Conservation (phyloP, 2,113 vertebrate genomes). For the Sinocyclocheilus maitianheensis region DNA sequence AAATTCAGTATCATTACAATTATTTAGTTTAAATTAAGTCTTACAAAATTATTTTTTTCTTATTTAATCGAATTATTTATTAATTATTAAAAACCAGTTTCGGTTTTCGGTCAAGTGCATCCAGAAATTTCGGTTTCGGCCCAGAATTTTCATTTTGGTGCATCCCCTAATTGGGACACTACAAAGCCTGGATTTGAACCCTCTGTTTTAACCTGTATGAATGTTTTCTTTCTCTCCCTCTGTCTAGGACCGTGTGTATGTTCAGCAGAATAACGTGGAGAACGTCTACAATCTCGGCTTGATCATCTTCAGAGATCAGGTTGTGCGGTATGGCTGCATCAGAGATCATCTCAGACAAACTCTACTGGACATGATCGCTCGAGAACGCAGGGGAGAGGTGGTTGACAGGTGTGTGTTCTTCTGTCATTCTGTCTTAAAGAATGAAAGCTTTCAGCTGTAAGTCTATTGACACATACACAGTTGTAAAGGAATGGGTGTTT, state of each 20-base stretch:
- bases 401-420: conserved; percentile 89
- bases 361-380: conserved; percentile 94
- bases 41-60: too few relatives aligned
- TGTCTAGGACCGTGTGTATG: conserved; percentile 84
- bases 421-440: not conserved
- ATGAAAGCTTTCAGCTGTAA: not conserved
- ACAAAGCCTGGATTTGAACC: not conserved
- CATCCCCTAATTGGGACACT: not conserved
- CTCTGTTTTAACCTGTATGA: not conserved
- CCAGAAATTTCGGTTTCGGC: too few relatives aligned
- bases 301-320: conserved; percentile 97
- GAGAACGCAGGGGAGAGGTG: conserved; percentile 94
- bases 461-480: not conserved
- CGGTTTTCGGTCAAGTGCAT: too few relatives aligned
- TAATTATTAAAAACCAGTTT: conserved; percentile 52
- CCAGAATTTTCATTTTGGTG: too few relatives aligned
- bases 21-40: too few relatives aligned
- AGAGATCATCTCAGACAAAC: conserved; percentile 93
- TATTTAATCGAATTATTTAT: conserved; percentile 49
- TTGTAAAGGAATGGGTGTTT: not conserved
- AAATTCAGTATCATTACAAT: too few relatives aligned
- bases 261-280: conserved; percentile 96
- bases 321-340: conserved; percentile 93
- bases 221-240: not conserved
- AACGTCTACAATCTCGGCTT: conserved; percentile 98